These are phyloP conservation scores for Cephalopachus bancanus DNA, from an alignment of 2,797 vertebrate genomes.

Conservation along the genomic window DNA sequence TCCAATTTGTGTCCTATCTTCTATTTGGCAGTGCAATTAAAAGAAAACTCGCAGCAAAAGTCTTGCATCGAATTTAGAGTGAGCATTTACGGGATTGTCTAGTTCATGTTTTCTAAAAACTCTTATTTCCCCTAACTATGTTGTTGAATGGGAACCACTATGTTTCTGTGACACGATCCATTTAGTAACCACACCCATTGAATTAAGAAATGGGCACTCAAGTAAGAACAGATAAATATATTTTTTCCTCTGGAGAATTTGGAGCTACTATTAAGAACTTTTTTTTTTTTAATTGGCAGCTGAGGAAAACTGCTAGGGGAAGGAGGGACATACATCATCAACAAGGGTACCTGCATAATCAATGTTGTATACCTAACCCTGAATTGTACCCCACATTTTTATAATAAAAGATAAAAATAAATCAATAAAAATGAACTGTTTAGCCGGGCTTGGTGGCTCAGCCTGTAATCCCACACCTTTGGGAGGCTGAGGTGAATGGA, in stretches of 20 bases:
- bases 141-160: neutral
- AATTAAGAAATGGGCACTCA: neutral
- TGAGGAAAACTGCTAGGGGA: too few relatives aligned
- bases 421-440: too few relatives aligned
- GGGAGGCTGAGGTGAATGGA: too few relatives aligned
- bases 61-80: neutral
- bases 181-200: neutral
- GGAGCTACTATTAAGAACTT: neutral
- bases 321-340: too few relatives aligned
- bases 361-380: too few relatives aligned
- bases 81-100: neutral
- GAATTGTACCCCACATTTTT: too few relatives aligned
- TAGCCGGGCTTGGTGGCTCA: too few relatives aligned
- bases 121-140: neutral
- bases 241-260: neutral
- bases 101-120: neutral
- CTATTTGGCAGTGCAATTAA: neutral
- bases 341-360: too few relatives aligned
- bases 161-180: neutral
- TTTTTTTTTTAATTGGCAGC: too few relatives aligned
- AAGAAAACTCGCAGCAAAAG: neutral
- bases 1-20: constrained; percentile 37
- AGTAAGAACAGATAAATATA: neutral
- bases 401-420: too few relatives aligned
- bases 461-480: too few relatives aligned